Base-by-base conservation (phyloP, 2,113 vertebrate species). In the Pelobates fuscus region DNA sequence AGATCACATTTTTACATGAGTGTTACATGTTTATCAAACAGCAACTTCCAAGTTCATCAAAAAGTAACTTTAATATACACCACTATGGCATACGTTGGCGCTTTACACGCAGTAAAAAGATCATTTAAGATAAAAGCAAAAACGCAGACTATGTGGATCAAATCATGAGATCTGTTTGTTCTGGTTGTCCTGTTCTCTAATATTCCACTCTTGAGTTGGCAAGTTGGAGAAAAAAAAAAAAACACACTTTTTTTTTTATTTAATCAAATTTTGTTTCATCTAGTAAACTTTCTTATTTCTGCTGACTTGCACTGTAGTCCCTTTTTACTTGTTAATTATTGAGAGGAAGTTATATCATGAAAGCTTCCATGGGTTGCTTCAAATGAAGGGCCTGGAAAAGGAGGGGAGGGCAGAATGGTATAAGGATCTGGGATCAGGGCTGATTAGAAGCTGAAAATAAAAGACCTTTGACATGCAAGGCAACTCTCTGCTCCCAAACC, bases 261-360 rank as follows among this genome's bases (percentile, higher is more conserved):
- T 14, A 24, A 26, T 32, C 43, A 26, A 49, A 55, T 55, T 32
- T 55, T 5, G 37, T 29, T 66, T 60, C 69, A 61, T 12, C 14
- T 52, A 23, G 43, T 76, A 65, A 65, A 49, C 15, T 23, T 43
- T 18, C 18, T 29, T 10, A 43, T 58, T 67, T 67, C n/a, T 59
- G 15, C 15, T 67, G 72, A 24, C 29, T 76, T 60, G 59, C 52
- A 67, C 54, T 57, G 43, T 75, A 74, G 63, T 26, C 32, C 54
- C 64, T 37, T 37, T 67, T 60, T 67, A 58, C 49, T 75, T 59
- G 41, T 54, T 67, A 68, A 77, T 77, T 77, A 49, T 55, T 32
- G 32, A 52, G 26, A 61, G 65, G 64, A 68, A 77, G 73, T 77
- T 60, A 59, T 60, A 43, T 41, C 55, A 67, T 77, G 26, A 61